Base-by-base conservation (phyloP, 2,888 invertebrate genomes). In the Melieria omissa region DNA sequence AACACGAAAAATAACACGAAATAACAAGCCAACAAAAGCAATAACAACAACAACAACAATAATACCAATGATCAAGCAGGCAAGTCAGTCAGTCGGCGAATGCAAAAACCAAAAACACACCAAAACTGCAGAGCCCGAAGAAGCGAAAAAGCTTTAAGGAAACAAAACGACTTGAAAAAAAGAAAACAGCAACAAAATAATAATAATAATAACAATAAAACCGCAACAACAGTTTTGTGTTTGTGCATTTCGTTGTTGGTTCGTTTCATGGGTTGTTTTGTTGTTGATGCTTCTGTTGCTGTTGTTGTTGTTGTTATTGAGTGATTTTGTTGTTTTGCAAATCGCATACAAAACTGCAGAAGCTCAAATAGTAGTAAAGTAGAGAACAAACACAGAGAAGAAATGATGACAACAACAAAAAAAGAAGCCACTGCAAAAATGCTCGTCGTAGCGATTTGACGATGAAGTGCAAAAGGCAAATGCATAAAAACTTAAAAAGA, bases 131-230 rank as follows among this genome's bases (percentile, higher is more conserved):
- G 29, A 29, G 29, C 29, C 29, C 29, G 29, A 29, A 3, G 29
- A 29, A 29, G 29, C 29, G 29, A 29, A 29, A 29, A 29, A 29
- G 29, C 29, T 29, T 29, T 29, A 29, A 29, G 29, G 29, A 3
- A 29, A 29, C 29, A 29, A 29, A 29, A 29, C 29, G 29, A 29
- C 29, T 29, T 29, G 2, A 29, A 29, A 29, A 29, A 29, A 29
- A 29, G 3, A 29, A 4, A 16, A 10, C 14, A 1, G 14, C 42
- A 14, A 41, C 42, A 42, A 54, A 49, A 49, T 29, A 10, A 6
- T 6, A 65, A 54, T 42, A 65, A 65, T 65, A 55, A 29, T 29
- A 29, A 29, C 2, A 29, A 29, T 29, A 65, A 65, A 55, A 57
- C 10, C 14, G 54, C 4, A 65, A 5, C 54, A 45, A 16, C 16